Conservation (phyloP, 1,140 invertebrate genomes). For the Spodoptera frugiperda region DNA sequence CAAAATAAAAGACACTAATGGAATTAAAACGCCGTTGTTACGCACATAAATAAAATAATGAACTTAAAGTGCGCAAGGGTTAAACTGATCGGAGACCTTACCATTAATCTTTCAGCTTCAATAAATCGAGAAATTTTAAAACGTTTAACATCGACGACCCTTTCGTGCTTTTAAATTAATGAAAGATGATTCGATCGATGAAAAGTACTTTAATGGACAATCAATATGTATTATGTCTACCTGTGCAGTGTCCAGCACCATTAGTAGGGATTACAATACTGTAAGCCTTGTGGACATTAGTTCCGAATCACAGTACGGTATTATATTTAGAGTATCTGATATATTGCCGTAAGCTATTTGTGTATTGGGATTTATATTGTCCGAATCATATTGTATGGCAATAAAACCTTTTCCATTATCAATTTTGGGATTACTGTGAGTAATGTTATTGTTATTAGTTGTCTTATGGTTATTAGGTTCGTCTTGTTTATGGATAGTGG, state of each 20-base stretch:
- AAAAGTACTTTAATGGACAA: constrained; percentile 72
- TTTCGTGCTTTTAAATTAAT: constrained; percentile 66
- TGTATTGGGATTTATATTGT: constrained; percentile 47
- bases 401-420: constrained; percentile 37
- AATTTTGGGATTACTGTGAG: constrained; percentile 42
- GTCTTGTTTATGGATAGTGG: constrained; percentile 2
- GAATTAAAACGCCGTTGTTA: constrained; percentile 1
- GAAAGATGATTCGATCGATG: constrained; percentile 65
- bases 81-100: constrained; percentile 26
- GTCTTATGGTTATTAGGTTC: constrained; percentile 5
- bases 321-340: constrained; percentile 47
- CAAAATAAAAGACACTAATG: neutral
- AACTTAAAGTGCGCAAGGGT: constrained; percentile 24
- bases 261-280: constrained; percentile 67
- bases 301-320: constrained; percentile 56
- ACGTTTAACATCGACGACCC: constrained; percentile 61
- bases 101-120: constrained; percentile 70
- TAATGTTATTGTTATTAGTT: constrained; percentile 43
- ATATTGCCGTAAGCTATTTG: constrained; percentile 51
- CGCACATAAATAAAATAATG: constrained; percentile 24
- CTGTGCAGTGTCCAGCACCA: constrained; percentile 58
- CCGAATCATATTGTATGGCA: constrained; percentile 29
- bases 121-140: constrained; percentile 72
- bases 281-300: constrained; percentile 64
- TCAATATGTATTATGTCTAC: constrained; percentile 72